These are phyloP conservation scores for Plectropomus leopardus DNA, from an alignment of 2,113 vertebrate species.

Conservation along the genomic window DNA sequence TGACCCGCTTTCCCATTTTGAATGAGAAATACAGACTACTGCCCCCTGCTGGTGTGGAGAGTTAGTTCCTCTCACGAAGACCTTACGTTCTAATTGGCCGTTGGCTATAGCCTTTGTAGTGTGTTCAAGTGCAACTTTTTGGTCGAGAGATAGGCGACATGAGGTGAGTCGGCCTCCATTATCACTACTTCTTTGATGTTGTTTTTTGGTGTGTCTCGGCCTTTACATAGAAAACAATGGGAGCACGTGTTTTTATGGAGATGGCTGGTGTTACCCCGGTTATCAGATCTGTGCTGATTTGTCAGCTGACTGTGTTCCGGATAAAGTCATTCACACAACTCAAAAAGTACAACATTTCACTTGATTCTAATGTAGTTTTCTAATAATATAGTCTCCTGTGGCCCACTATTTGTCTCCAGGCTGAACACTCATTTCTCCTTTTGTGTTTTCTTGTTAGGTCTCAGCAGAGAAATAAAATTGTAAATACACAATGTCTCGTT, in stretches of 20 bases:
- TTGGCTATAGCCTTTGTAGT: too few relatives aligned
- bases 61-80: too few relatives aligned
- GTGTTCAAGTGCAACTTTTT: too few relatives aligned
- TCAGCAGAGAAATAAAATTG: slow-evolving; percentile 56
- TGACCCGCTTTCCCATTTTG: too few relatives aligned
- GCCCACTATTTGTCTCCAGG: slow-evolving; percentile 44
- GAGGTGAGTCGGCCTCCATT: too few relatives aligned
- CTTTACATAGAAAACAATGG: slow-evolving; percentile 16
- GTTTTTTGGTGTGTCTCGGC: neutral
- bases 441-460: slow-evolving; percentile 41
- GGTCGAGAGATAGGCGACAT: too few relatives aligned
- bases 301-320: neutral
- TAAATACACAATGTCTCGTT: slow-evolving; percentile 61
- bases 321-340: slow-evolving; percentile 1
- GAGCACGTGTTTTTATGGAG: neutral
- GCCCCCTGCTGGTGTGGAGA: too few relatives aligned
- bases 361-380: slow-evolving; percentile 2
- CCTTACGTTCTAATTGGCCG: too few relatives aligned
- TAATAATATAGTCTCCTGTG: slow-evolving; percentile 18
- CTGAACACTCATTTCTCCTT: slow-evolving; percentile 23
- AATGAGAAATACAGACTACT: too few relatives aligned
- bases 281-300: slow-evolving; percentile 2
- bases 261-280: neutral
- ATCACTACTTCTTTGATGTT: too few relatives aligned
- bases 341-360: slow-evolving; percentile 18